Base-by-base conservation (phyloP, 2,113 vertebrate species). In the Addax nasomaculatus region DNA sequence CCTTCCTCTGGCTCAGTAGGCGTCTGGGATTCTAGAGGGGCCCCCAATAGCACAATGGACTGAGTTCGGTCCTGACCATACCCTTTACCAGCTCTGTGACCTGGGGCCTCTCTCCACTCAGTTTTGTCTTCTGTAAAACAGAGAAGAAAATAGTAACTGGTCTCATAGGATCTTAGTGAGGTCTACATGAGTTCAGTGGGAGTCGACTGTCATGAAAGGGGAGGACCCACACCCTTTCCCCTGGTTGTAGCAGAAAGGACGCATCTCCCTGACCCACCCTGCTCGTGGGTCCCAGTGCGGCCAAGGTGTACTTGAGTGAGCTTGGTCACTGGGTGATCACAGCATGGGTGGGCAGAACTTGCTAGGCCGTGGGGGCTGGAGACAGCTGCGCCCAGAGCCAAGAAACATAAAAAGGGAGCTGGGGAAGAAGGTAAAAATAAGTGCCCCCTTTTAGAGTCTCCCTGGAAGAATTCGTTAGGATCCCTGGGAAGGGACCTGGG, bases 21-120 rank as follows among this genome's bases (percentile, higher is more conserved):
- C 25, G 0, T 30, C 60, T 2, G n/a, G 3, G 60, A 33, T 67
- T 12, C 43, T 8, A 30, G 85, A 53, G 36, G 29, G 81, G 21
- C 1, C 39, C 1, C 1, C 25, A 6, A 7, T 4, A 15, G 36
- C 29, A 4, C 1, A 9, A 0, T 1, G 53, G n/a, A 39, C 76
- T 1, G 47, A 16, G 8, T 1, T 4, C 6, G 19, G 9, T 57
- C 39, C 58, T 7, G 21, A 55, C 39, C 0, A 0, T 36, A 6
- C n/a, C 0, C 0, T 60, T 70, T 17, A 30, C 51, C 11, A 16
- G 84, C 17, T 17, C 39, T 45, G 53, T 4, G 55, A 19, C n/a
- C 27, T 11, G 4, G 14, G 43, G 55, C 30, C 30, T 73, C 60
- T 43, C 13, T 62, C 70, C 43, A 2, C 62, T 17, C 27, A 2